Percentiles rank a stretch among this genome's conserved stretches.
Conservation (phyloP, 2,113 vertebrate species). For the Cyprinodon brontotheroides region DNA sequence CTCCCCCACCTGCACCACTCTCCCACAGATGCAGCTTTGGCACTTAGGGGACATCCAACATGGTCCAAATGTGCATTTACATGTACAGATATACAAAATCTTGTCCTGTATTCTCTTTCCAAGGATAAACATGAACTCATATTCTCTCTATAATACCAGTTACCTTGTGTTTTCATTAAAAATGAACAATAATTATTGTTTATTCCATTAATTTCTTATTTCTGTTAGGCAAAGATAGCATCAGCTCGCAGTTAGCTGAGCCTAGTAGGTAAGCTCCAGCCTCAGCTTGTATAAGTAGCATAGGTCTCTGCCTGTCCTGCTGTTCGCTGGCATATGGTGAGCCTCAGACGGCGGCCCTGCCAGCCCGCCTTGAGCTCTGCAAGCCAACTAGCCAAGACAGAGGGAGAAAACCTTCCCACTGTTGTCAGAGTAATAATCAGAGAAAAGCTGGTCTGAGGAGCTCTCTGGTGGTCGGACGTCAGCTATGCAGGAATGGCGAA, state of each 20-base stretch:
- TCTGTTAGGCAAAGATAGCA: conserved; percentile 24
- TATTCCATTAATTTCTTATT: conserved; percentile 21
- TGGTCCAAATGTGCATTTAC: conserved; percentile 57
- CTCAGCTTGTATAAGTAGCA: conserved; percentile 61
- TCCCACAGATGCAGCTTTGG: conserved; percentile 73
- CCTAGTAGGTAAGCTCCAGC: conserved; percentile 66
- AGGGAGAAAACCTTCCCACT: conserved; percentile 43
- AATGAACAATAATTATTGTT: conserved; percentile 35
- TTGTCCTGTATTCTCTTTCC: conserved; percentile 48
- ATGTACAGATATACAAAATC: conserved; percentile 46
- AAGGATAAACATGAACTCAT: conserved; percentile 49
- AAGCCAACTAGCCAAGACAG: conserved; percentile 64
- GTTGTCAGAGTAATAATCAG: conserved; percentile 26
- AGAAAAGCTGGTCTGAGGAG: conserved; percentile 73
- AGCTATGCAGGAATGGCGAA: conserved; percentile 52
- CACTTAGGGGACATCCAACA: conserved; percentile 60
- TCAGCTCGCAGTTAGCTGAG: conserved; percentile 57
- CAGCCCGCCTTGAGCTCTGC: conserved; percentile 60
- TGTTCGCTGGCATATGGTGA: conserved; percentile 74
- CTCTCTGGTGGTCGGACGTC: conserved; percentile 77
- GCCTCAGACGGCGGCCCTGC: conserved; percentile 66
- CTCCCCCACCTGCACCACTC: conserved; percentile 74
- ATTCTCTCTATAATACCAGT: conserved; percentile 47
- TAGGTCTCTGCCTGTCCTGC: conserved; percentile 71
- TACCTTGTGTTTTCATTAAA: conserved; percentile 47